Evolutionary conservation across 92 coral and sea anemone species (phyloP).

Genomic region (Epizoanthus scotinus): DNA sequence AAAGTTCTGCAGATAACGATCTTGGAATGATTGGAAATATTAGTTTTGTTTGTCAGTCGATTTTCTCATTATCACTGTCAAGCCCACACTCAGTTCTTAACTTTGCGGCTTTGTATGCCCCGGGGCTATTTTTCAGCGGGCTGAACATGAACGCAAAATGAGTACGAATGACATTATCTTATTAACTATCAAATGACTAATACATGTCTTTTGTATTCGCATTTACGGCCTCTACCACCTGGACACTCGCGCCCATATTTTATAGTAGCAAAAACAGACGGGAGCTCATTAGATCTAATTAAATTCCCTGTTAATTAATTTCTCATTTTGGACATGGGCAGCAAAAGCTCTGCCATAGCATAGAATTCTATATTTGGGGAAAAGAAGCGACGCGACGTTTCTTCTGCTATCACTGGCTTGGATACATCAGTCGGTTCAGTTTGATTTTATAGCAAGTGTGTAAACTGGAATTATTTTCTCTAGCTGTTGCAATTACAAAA

Average conservation of each 20-base stretch:
- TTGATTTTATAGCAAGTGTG: too few species aligned
- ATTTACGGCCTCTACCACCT: conserved; percentile 21
- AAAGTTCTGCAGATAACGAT: conserved; percentile 26
- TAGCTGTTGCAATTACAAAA: background rate
- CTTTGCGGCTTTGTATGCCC: conserved; percentile 54
- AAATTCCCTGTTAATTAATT: conserved; percentile 37
- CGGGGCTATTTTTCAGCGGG: conserved; percentile 32
- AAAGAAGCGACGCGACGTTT: background rate
- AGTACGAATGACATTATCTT: background rate
- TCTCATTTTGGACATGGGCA: conserved; percentile 22
- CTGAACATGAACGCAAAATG: conserved; percentile 1
- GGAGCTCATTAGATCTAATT: conserved; percentile 23
- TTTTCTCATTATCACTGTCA: conserved; percentile 50
- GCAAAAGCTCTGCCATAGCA: background rate
- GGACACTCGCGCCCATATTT: conserved; percentile 30
- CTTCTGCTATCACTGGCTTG: background rate
- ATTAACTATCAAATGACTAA: conserved; percentile 25
- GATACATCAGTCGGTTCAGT: too few species aligned
- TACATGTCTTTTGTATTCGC: conserved; percentile 26
- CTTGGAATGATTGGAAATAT: conserved; percentile 32
- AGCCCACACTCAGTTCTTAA: conserved; percentile 50
- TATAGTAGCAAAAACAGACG: background rate
- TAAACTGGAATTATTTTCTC: too few species aligned
- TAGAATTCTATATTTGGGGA: background rate
- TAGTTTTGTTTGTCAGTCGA: conserved; percentile 37